A percentile compares a stretch with the other conserved stretches of the same genome.
These are phyloP conservation scores for Furnarius figulus DNA, from an alignment of 2,113 vertebrate genomes.

Conservation along the genomic window DNA sequence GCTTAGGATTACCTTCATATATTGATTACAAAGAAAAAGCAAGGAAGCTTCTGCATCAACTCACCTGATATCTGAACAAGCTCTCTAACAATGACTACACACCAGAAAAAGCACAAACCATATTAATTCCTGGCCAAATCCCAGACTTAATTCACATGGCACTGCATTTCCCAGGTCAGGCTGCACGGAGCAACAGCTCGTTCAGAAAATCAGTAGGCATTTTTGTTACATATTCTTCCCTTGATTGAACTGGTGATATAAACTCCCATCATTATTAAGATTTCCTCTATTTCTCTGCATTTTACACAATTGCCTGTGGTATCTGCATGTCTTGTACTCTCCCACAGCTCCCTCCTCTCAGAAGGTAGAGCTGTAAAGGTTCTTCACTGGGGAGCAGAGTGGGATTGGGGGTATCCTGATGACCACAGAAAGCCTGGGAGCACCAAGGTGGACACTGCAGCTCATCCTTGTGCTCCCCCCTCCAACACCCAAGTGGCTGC, in stretches of 20 bases:
- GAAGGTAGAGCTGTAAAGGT: background rate
- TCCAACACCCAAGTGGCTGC: background rate
- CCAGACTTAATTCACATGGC: rapidly evolving
- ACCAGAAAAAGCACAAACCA: background rate
- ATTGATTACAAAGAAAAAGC: background rate
- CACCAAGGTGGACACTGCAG: background rate
- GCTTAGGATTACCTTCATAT: background rate
- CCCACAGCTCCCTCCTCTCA: background rate
- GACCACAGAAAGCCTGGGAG: background rate
- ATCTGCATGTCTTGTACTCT: rapidly evolving
- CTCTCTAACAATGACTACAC: rapidly evolving
- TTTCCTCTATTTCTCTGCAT: background rate
- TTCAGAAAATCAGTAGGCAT: background rate
- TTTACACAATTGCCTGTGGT: background rate
- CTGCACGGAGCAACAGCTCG: background rate
- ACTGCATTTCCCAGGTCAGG: background rate
- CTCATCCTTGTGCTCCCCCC: background rate
- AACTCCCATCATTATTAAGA: background rate
- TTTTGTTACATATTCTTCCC: background rate
- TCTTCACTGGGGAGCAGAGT: rapidly evolving
- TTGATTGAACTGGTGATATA: background rate
- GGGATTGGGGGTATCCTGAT: background rate
- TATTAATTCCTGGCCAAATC: background rate
- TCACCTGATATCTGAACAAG: background rate
- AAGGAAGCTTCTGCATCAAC: background rate